A percentile compares a stretch with the other conserved stretches of the same genome.
phyloP scores from a whole-genome alignment of 1,140 invertebrate genomes.

The Riptortus pedestris region DNA sequence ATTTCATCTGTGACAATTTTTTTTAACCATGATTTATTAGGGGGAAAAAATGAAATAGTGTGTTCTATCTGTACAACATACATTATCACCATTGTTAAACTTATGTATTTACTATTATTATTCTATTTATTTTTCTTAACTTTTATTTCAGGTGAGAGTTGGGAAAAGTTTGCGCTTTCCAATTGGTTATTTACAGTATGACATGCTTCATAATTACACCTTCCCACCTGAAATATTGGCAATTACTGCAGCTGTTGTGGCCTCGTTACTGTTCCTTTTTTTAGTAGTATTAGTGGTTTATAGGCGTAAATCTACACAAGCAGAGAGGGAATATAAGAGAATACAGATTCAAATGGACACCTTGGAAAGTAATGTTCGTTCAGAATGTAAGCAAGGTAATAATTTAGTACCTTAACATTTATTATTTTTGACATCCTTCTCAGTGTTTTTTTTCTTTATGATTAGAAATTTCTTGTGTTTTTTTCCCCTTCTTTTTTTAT shows the following conservation, averaged over 20 bases:
- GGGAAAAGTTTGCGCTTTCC: conserved; percentile 76
- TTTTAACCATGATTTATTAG: too few species aligned
- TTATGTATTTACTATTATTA: neutral
- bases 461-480: too few species aligned
- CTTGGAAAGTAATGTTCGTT: conserved; percentile 92
- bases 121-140: neutral
- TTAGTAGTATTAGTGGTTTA: conserved; percentile 79
- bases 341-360: conserved; percentile 99
- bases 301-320: conserved; percentile 83
- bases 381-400: conserved; percentile 87
- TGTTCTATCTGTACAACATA: too few species aligned
- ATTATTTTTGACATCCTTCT: neutral
- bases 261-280: conserved; percentile 72
- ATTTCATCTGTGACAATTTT: too few species aligned
- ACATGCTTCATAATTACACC: conserved; percentile 62
- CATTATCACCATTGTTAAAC: too few species aligned
- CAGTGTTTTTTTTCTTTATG: too few species aligned
- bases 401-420: neutral
- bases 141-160: conserved; percentile 45
- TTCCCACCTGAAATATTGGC: conserved; percentile 79
- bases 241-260: conserved; percentile 70
- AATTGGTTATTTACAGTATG: conserved; percentile 80
- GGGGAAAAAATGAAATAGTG: too few species aligned
- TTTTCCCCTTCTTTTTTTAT: too few species aligned
- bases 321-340: conserved; percentile 89